A percentile compares a stretch with the other conserved stretches of the same genome.
Evolutionary conservation across 2,888 invertebrate genomes (phyloP).

Genomic region (Cyaniris semiargus): DNA sequence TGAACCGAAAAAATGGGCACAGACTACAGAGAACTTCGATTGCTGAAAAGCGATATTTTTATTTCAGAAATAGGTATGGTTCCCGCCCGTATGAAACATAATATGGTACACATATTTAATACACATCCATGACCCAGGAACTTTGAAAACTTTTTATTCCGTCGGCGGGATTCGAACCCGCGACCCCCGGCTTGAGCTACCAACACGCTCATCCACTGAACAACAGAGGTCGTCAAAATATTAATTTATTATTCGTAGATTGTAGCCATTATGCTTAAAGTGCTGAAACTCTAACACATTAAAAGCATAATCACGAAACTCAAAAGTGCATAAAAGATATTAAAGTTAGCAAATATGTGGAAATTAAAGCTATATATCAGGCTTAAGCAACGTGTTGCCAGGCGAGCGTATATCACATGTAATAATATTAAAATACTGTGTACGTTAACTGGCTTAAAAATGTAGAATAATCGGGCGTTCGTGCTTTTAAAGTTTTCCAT

Average conservation of each 20-base stretch:
- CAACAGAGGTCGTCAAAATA: not conserved
- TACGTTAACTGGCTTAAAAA: constrained; percentile 12
- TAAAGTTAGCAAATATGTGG: constrained; percentile 15
- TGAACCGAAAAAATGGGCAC: no score
- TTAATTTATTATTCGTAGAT: not conserved
- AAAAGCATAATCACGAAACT: constrained; percentile 10
- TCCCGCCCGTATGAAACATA: no score
- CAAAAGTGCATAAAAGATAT: constrained; percentile 12
- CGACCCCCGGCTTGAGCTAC: no score
- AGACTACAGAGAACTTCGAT: no score
- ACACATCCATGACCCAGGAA: no score
- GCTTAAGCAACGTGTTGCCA: not conserved
- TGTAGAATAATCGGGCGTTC: not conserved
- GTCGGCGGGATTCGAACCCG: no score
- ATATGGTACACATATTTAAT: no score
- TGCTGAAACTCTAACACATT: not conserved
- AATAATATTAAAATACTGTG: constrained; percentile 3
- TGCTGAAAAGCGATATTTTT: no score
- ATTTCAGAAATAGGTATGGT: no score
- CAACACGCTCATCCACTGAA: not conserved
- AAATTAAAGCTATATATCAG: constrained; percentile 2
- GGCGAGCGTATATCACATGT: not conserved
- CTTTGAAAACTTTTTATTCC: no score
- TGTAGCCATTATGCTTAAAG: not conserved
- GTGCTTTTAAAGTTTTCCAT: not conserved